Percentiles rank a stretch among this genome's conserved stretches.
Evolutionary conservation across 2,888 invertebrate genomes (phyloP).

Genomic region (Tubiluchus corallicola): DNA sequence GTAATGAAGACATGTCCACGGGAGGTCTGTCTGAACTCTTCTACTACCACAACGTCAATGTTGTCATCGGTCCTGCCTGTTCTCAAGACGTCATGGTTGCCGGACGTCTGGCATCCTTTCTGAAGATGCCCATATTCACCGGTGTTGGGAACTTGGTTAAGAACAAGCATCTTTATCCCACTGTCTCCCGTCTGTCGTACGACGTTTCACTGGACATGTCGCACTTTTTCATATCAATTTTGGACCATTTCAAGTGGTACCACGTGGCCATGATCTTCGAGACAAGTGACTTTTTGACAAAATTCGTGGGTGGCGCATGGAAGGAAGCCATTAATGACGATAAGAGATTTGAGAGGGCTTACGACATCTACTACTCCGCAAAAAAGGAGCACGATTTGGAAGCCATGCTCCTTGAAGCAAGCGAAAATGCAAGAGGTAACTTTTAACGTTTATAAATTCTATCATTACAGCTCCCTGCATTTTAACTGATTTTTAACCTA

Average conservation of each 20-base stretch:
- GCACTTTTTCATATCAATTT: neutral
- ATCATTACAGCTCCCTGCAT: too few relatives aligned
- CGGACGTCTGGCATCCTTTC: neutral
- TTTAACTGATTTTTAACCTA: too few relatives aligned
- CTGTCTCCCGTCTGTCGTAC: neutral
- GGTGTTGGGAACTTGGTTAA: neutral
- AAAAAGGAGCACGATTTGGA: neutral
- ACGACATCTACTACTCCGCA: neutral
- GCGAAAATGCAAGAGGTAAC: neutral
- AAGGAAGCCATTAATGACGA: neutral
- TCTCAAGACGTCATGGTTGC: neutral
- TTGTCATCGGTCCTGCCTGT: neutral
- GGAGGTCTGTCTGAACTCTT: neutral
- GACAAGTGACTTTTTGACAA: neutral
- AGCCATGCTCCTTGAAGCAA: neutral
- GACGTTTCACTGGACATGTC: neutral
- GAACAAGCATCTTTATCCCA: neutral
- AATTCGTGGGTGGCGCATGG: neutral
- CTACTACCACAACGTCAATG: neutral
- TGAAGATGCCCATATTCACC: neutral
- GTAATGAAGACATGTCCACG: neutral
- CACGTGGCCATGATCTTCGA: neutral
- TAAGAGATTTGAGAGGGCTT: neutral
- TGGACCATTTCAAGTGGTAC: neutral
- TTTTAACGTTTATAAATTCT: neutral